Evolutionary conservation across 2,888 invertebrate genomes (phyloP), one percentile per base, ranked within the genome.

Genomic region (Ochlodes sylvanus): DNA sequence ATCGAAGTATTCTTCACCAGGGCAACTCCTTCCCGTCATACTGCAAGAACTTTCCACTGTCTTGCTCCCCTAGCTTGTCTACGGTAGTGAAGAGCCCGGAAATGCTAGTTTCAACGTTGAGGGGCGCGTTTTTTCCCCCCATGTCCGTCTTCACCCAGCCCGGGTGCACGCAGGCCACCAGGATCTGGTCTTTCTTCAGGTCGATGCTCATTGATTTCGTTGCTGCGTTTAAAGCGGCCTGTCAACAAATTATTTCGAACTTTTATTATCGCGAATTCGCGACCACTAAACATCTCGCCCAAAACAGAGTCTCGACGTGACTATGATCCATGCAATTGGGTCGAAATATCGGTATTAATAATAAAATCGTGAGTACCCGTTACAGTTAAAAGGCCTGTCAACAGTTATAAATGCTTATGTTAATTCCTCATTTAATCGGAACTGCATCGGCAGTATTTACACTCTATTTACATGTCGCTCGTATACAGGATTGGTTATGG

Each of bases 81-180:
- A 98, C 85, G 4, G 97, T 95, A 7, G 94, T 85, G 17, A 98
- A 86, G 69, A 98, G 95, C 17, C 94, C 93, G 0, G 80, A 80
- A 6, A 96, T 94, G 81, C 97, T 96, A 1, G 95, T 94, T 27
- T 96, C 94, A 1, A 97, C 90, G 63, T 96, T 95, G 41, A 98
- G 87, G 0, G 96, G 96, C 0, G 98, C 98, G 73, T 95, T 95
- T 47, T 94, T 87, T 5, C 98, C 98, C 5, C 98, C 98, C 97
- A 98, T 96, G 73, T 96, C 96, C 0, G 98, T 98, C 82, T 96
- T 95, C 7, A 98, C 98, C 98, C 98, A 98, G 2, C 98, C 98
- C 0, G 98, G 98, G 89, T 98, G 98, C 70, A 98, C 83, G 66
- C 93, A 94, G 0, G 96, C 94, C 0, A 96, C 97, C 17, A 98